Base-by-base conservation (phyloP, 2,888 invertebrate species). In the Salpingus planirostris region DNA sequence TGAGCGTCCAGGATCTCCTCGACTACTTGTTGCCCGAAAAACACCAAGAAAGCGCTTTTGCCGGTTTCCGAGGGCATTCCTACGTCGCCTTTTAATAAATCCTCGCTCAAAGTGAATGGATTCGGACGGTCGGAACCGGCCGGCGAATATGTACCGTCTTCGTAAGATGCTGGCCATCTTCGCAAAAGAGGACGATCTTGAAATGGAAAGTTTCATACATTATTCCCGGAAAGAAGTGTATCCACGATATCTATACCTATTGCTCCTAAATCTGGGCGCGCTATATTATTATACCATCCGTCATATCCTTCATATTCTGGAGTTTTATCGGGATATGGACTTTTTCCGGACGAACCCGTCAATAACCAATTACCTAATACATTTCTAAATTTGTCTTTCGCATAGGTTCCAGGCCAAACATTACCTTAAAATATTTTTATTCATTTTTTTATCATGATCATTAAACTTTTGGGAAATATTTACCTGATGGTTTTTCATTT, bases 1-100 rank as follows among this genome's bases (percentile, higher is more conserved):
- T 75, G 73, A 1, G 73, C 69, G 57, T 76, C 74, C 24, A 76
- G 50, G 35, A 77, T 69, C 60, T 76, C 76, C 47, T 76, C 74
- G 7, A 75, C 73, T 1, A 76, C 68, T 57, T 76, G 75, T 54
- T 76, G 74, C 24, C 74, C 76, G 50, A 76, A 76, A 52, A 69
- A 76, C 2, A 75, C 73, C 11, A 74, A 58, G 12, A 76, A 59
- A 1, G 72, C 73, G 36, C 69, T 75, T 51, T 68, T 69, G 21
- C 70, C 70, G 7, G 65, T 65, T 40, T 54, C 57, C 2, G 74
- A 74, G 33, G 44, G 36, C 3, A 53, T 48, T 3, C 64, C 64
- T 28, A 55, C 54, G 2, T 54, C 45, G 4, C 71, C 70, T 11
- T 47, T 50, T 50, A 76, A 63, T 8, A 76, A 50, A 2, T 50